Evolutionary conservation across 2,888 invertebrate species (phyloP).

Genomic region (Euclidia mi): DNA sequence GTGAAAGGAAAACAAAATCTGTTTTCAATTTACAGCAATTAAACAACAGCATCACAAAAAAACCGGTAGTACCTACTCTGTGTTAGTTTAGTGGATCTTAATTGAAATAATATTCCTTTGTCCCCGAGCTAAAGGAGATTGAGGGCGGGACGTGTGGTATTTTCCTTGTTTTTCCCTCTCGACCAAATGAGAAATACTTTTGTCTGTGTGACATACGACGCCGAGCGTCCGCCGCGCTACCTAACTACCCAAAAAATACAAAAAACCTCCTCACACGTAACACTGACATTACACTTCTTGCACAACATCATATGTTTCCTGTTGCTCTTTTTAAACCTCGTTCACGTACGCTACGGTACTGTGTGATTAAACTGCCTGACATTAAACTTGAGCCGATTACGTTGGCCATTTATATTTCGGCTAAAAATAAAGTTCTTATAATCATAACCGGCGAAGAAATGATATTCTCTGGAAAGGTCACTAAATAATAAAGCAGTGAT

Average conservation of each 20-base stretch:
- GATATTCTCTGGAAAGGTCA: background rate
- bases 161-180: conserved; percentile 77
- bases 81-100: conserved; percentile 70
- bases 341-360: conserved; percentile 32
- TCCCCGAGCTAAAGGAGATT: conserved; percentile 79
- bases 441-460: background rate
- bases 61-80: conserved; percentile 61
- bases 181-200: conserved; percentile 84
- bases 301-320: conserved; percentile 42
- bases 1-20: conserved; percentile 33
- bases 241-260: conserved; percentile 65
- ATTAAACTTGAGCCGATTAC: conserved; percentile 18
- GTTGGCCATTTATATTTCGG: too few relatives aligned
- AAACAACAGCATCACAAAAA: conserved; percentile 65
- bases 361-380: conserved; percentile 53
- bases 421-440: too few relatives aligned
- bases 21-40: conserved; percentile 56
- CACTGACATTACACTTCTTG: conserved; percentile 50
- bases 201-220: conserved; percentile 82
- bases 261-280: conserved; percentile 54
- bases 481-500: background rate
- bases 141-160: conserved; percentile 75
- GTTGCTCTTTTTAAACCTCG: conserved; percentile 21
- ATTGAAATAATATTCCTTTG: conserved; percentile 86
- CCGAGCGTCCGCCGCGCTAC: conserved; percentile 65